Conservation (phyloP, 2,888 invertebrate species). For the Melipona beecheii region DNA sequence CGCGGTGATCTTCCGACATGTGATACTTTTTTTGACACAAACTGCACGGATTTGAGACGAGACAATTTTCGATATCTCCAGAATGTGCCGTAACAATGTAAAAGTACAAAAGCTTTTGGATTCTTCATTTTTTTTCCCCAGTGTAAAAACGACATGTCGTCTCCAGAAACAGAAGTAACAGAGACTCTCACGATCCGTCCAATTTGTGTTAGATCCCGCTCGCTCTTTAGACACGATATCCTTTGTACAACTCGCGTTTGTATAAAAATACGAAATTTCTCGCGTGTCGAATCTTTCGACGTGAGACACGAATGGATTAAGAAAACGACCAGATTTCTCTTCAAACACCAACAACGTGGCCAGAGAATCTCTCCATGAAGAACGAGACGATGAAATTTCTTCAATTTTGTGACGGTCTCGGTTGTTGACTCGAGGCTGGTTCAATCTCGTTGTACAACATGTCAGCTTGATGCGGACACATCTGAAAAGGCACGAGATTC, state of each 20-base stretch:
- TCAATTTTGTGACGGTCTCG: constrained; percentile 72
- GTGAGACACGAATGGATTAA: not conserved
- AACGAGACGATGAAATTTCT: not conserved
- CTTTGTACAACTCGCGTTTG: constrained; percentile 10
- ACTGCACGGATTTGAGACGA: not conserved
- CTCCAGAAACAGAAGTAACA: not conserved
- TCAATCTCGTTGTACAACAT: constrained; percentile 77
- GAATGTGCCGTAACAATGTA: not conserved
- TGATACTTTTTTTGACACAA: not conserved
- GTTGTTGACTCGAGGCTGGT: constrained; percentile 71
- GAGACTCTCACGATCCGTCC: not conserved
- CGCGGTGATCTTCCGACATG: not conserved
- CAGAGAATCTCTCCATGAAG: not conserved
- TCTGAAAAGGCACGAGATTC: constrained; percentile 78
- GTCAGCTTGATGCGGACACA: constrained; percentile 76
- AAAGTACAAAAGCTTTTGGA: not conserved
- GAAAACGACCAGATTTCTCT: not conserved
- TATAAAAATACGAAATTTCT: constrained; percentile 34
- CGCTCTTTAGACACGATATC: not conserved
- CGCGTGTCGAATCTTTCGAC: not conserved
- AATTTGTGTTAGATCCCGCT: not conserved
- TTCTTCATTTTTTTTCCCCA: accelerated
- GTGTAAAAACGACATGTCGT: too few species aligned
- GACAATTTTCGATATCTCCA: not conserved
- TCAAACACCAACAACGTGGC: too few species aligned